phyloP scores from a whole-genome alignment of 2,888 invertebrate species.

The Exephanes ischioxanthus region DNA sequence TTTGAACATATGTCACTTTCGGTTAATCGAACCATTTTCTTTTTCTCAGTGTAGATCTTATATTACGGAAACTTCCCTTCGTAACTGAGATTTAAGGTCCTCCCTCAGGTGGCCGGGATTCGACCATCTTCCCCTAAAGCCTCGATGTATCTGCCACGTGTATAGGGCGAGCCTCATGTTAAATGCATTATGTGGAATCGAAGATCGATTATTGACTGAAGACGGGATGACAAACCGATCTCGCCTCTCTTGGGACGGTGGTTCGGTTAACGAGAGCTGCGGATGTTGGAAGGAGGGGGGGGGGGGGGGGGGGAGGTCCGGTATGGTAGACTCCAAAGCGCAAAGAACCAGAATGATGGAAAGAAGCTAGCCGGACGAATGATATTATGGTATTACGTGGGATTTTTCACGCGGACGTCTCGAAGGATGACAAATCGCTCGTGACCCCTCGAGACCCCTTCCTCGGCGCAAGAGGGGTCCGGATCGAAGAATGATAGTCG shows the following conservation, averaged over 20 bases:
- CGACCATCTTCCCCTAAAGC: no score
- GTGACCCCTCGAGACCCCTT: constrained; percentile 48
- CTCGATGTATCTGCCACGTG: background rate
- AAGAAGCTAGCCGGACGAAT: constrained; percentile 36
- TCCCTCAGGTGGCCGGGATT: no score
- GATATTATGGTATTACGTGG: constrained; percentile 67
- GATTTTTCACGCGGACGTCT: constrained; percentile 60
- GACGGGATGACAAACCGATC: constrained; percentile 20
- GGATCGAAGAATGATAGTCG: constrained; percentile 29
- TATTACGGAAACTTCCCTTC: no score
- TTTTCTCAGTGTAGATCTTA: no score
- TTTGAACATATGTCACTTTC: background rate
- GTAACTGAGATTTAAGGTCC: no score
- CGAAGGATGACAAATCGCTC: constrained; percentile 67
- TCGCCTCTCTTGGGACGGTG: background rate
- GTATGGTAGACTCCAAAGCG: constrained; percentile 23
- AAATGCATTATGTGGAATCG: constrained; percentile 43
- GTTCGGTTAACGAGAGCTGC: constrained; percentile 53
- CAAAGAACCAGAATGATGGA: constrained; percentile 37
- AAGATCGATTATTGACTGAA: constrained; percentile 57
- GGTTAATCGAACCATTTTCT: no score
- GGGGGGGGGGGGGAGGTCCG: background rate
- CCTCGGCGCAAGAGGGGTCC: constrained; percentile 12
- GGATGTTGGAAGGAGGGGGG: background rate
- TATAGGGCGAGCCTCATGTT: constrained; percentile 24